Evolutionary conservation across 2,113 vertebrate species (phyloP), one percentile per base, ranked within the genome.

Genomic region (Grammomys surdaster): DNA sequence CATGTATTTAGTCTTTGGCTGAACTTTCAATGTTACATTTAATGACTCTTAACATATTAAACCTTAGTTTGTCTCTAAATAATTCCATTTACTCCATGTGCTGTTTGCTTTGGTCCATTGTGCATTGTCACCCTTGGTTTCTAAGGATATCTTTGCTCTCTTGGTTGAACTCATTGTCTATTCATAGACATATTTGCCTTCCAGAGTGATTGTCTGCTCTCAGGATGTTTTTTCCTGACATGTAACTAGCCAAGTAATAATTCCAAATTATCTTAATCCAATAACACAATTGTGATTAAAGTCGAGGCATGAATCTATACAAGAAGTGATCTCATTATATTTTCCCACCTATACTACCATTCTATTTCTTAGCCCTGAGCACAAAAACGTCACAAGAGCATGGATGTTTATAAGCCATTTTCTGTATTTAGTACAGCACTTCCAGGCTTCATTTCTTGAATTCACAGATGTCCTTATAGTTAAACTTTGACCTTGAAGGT

Each of bases 141-240:
- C 48, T 31, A 60, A 91, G 67, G n/a, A n/a, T 86, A 36, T 70
- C 22, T 36, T 77, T 60, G 73, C 2, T 24, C 8, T 33, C 7
- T 14, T 82, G 20, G 9, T 73, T 94, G 63, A n/a, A 69, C 36
- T 51, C 75, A 33, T 75, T 48, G 1, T n/a, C 75, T 70, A 94
- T 78, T 84, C 8, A 76, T 11, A 81, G 9, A 56, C 7, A n/a
- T 80, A 65, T 91, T 93, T 85, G 10, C 51, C 69, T 51, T 72
- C 60, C 77, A 86, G 5, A 95, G 70, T 36, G 11, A 67, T 14
- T 81, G 28, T 76, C 26, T 91, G 96, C 40, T 58, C 46, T 91
- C 28, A 76, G 36, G 84, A 72, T 36, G 85, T 90, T 96, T 94
- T 75, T 60, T 95, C 76, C 51, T 76, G 67, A 91, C 16, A 65